Evolutionary conservation across 2,113 vertebrate species (phyloP), one percentile per base, ranked within the genome.

Genomic region (Typhlomys cinereus): DNA sequence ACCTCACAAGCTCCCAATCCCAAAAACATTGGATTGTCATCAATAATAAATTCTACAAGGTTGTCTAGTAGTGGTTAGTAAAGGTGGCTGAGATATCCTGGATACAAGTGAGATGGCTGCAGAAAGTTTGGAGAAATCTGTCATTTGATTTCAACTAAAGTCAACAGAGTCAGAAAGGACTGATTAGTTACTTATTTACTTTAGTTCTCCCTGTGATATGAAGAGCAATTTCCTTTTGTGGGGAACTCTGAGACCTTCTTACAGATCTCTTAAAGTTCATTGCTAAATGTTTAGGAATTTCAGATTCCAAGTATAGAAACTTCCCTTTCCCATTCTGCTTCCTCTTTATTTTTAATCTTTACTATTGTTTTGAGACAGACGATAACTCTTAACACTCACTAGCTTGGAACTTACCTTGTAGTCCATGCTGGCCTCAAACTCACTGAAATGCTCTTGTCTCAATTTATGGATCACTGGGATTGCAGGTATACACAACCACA

Each of bases 1-100:
- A 41, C 69, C 31, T 95, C 17, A 61, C 64, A 39, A 73, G 83
- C 9, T 20, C 87, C 69, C 92, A 75, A 88, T 85, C 57, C 85
- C 25, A 93, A 23, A 13, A 23, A 7, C 73, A 78, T 1, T 80
- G n/a, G 36, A 67, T 21, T 69, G 91, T 93, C 81, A 52, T 71
- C 59, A 79, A 2, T 36, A 79, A 84, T 44, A 89, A 67, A 89
- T 66, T 76, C 64, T 75, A 71, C 0, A 79, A 67, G 11, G 4
- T n/a, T 89, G 36, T 27, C 50, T 79, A 85, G 52, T 92, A 31
- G 9, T 52, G 78, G 64, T 50, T 41, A 52, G 5, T 59, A 36
- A 92, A 25, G 44, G 31, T 94, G 73, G 36, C 57, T 90, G 17
- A 90, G 36, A 29, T 89, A 74, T 74, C 23, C 31, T 50, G 34